A percentile compares a stretch with the other conserved stretches of the same genome.
Evolutionary conservation across 1,140 invertebrate genomes (phyloP).

Genomic region (Pemphigus obesinymphae): DNA sequence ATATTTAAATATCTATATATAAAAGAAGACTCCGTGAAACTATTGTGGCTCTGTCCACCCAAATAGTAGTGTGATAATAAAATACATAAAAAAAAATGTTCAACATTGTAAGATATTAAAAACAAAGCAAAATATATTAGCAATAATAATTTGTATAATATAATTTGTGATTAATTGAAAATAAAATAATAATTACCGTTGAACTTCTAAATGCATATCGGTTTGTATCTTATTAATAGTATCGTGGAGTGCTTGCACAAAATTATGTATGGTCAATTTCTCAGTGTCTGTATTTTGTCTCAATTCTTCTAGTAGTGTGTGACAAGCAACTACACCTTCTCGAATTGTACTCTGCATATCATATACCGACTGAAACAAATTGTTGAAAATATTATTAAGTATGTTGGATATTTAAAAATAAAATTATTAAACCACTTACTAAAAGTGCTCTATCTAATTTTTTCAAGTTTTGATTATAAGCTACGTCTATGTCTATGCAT

Average conservation of each 20-base stretch:
- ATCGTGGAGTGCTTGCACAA: constrained; percentile 64
- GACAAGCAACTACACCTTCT: constrained; percentile 62
- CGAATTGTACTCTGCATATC: constrained; percentile 61
- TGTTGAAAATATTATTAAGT: not conserved
- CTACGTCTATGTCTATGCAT: constrained; percentile 67
- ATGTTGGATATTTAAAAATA: not conserved
- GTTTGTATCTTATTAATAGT: constrained; percentile 63
- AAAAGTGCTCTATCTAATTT: constrained; percentile 60
- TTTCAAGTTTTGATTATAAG: constrained; percentile 64
- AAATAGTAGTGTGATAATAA: too few species aligned
- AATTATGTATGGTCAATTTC: constrained; percentile 61
- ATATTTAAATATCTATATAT: too few species aligned
- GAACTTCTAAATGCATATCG: constrained; percentile 60
- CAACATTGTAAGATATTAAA: too few species aligned
- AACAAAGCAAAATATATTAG: too few species aligned
- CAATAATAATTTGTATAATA: too few species aligned
- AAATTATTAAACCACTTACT: constrained; percentile 48
- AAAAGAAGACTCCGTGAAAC: too few species aligned
- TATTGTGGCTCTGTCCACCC: too few species aligned
- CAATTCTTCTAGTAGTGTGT: constrained; percentile 62
- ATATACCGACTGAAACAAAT: constrained; percentile 53
- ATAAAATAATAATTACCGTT: constrained; percentile 50
- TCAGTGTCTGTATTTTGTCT: constrained; percentile 62
- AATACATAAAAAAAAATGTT: too few species aligned
- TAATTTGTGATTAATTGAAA: not conserved